Evolutionary conservation across 2,113 vertebrate species (phyloP), one percentile per base, ranked within the genome.

Genomic region (Diadophis punctatus): DNA sequence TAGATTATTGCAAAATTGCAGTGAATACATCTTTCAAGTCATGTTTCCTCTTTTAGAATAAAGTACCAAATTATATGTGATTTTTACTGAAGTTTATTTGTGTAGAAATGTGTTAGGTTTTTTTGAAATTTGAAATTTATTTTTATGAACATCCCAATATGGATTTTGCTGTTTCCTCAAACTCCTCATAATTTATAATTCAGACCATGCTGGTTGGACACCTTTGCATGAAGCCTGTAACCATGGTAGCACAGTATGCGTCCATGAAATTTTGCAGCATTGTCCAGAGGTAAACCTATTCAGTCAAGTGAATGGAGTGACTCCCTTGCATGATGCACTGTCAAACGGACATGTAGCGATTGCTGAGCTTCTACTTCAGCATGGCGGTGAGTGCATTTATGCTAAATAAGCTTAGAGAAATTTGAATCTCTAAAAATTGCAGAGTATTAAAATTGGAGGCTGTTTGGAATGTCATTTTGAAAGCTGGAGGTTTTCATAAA

Each of bases 181-280:
- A 98, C 97, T 98, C 98, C 93, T 95, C 97, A 96, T 97, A 96
- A 97, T 98, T 97, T 98, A 96, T 98, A 96, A 97, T 98, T 95
- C 97, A 99, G 99, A 99, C 97, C 97, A 99, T 95, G 98, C 98
- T 95, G 99, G 99, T 96, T 99, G 99, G 99, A 99, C 99, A 20
- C 99, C 99, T 94, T 97, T 99, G 96, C 99, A 99, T 96, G 99
- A 99, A 98, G 99, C 99, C 34, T 99, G 98, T 98, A 99, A 99
- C 98, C 98, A 99, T 97, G 99, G 99, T 96, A 99, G 98, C 98
- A 97, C 97, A 87, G 98, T 97, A 80, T 99, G 99, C 97, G 98
- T 99, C 97, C 97, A 94, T 95, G 98, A 98, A 96, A 98, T 99
- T 97, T 97, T 99, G 94, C 98, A 96, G 52, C 98, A 98, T 95